phyloP scores from a whole-genome alignment of 2,113 vertebrate species.

The Amphiprion percula region DNA sequence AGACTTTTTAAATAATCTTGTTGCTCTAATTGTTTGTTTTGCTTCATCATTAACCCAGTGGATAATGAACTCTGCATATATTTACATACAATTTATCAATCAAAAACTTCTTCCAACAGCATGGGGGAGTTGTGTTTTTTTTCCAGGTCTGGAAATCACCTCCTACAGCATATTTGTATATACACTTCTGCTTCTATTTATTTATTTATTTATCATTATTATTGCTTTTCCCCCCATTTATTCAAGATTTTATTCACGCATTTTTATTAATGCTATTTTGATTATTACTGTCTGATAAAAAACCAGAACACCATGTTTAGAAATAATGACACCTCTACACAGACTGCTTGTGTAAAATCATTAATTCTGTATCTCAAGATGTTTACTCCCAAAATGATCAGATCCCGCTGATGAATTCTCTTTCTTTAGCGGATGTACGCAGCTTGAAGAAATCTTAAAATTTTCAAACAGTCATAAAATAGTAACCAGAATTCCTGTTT shows the following conservation, averaged over 20 bases:
- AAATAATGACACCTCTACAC: slow-evolving; percentile 12
- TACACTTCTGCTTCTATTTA: not conserved
- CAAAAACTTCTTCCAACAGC: slow-evolving; percentile 6
- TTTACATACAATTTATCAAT: slow-evolving; percentile 55
- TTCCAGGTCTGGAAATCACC: slow-evolving; percentile 13
- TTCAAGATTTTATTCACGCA: slow-evolving; percentile 25
- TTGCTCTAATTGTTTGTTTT: slow-evolving; percentile 55
- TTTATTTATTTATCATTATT: slow-evolving; percentile 3
- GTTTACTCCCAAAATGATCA: slow-evolving; percentile 1
- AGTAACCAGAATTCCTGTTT: not conserved
- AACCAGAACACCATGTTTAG: not conserved
- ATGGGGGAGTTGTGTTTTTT: not conserved
- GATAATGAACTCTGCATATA: slow-evolving; percentile 40
- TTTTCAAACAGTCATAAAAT: too few species aligned
- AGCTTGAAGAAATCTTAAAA: too few species aligned
- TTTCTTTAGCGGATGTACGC: not conserved
- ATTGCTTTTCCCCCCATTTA: slow-evolving; percentile 20
- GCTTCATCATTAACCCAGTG: slow-evolving; percentile 42
- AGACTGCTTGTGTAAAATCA: not conserved
- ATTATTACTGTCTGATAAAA: slow-evolving; percentile 28
- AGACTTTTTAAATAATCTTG: slow-evolving; percentile 4
- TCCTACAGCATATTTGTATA: not conserved
- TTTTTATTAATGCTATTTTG: slow-evolving; percentile 11
- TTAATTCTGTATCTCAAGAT: slow-evolving; percentile 17
- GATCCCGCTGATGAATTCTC: not conserved